These are phyloP conservation scores for Taphrorychus bicolor DNA, from an alignment of 2,888 invertebrate genomes.

Conservation along the genomic window DNA sequence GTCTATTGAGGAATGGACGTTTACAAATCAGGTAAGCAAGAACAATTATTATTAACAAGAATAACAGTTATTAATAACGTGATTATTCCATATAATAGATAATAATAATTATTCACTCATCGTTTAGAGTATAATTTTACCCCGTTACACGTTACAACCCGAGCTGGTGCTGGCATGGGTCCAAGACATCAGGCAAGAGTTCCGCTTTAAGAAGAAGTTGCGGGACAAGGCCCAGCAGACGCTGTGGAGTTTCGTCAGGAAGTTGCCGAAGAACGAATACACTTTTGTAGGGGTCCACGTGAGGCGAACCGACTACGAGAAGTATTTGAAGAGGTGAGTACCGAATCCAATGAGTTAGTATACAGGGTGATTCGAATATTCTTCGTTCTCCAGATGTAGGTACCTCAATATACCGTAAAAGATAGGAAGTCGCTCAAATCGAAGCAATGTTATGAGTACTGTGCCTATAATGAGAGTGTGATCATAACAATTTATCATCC, in stretches of 20 bases:
- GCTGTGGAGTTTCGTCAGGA: conserved; percentile 53
- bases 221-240: conserved; percentile 60
- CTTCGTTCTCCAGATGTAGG: no score
- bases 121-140: conserved; percentile 62
- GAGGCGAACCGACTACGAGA: conserved; percentile 65
- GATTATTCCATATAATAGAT: not conserved
- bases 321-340: conserved; percentile 60
- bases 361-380: no score
- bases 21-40: conserved; percentile 61
- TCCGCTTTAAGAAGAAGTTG: conserved; percentile 62
- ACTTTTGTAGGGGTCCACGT: conserved; percentile 62
- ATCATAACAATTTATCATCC: no score
- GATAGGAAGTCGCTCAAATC: no score
- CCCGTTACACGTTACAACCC: conserved; percentile 63
- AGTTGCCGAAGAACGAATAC: conserved; percentile 32
- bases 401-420: no score
- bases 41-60: no score
- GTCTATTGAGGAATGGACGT: conserved; percentile 64
- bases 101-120: conserved; percentile 4
- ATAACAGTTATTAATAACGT: not conserved
- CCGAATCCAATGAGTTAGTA: no score
- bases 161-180: conserved; percentile 65
- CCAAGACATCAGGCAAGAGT: conserved; percentile 65
- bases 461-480: no score
- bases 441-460: no score